Conservation (phyloP, 2,888 invertebrate species). For the Hypsopygia costalis region DNA sequence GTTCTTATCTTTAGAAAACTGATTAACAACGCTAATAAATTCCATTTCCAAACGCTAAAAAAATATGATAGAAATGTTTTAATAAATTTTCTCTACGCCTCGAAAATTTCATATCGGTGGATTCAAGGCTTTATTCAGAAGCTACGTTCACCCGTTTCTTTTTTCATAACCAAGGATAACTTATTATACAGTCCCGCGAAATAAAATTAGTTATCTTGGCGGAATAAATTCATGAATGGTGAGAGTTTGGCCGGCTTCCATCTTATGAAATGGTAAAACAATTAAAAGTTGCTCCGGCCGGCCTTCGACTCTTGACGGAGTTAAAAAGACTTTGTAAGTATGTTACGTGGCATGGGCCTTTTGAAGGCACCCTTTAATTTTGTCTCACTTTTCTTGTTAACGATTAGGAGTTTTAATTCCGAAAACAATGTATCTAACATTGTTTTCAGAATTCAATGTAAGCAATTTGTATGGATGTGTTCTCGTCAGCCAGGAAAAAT, state of each 20-base stretch:
- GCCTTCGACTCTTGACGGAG: slow-evolving; percentile 18
- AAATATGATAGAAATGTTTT: too few species aligned
- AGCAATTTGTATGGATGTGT: too few species aligned
- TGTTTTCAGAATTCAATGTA: too few species aligned
- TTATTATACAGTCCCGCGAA: slow-evolving; percentile 7
- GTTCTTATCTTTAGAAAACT: too few species aligned
- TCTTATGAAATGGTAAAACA: slow-evolving; percentile 42
- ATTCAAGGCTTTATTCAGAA: too few species aligned
- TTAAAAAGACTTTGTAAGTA: slow-evolving; percentile 30
- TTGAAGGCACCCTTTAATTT: not conserved
- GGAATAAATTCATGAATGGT: slow-evolving; percentile 20
- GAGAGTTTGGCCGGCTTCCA: slow-evolving; percentile 25
- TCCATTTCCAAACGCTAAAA: too few species aligned
- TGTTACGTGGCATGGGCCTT: slow-evolving; percentile 13
- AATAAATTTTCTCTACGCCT: too few species aligned
- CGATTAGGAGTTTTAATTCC: not conserved
- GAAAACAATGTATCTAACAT: too few species aligned
- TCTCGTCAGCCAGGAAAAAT: too few species aligned
- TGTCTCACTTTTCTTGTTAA: not conserved
- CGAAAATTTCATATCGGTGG: too few species aligned
- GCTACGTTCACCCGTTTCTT: not conserved
- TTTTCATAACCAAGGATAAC: slow-evolving; percentile 3
- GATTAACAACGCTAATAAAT: too few species aligned
- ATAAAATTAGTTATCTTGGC: slow-evolving; percentile 15
- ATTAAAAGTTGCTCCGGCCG: slow-evolving; percentile 34